Percentiles rank a stretch among this genome's conserved stretches.
Conservation (phyloP, 2,797 vertebrate genomes). For the Hydrophis major region DNA sequence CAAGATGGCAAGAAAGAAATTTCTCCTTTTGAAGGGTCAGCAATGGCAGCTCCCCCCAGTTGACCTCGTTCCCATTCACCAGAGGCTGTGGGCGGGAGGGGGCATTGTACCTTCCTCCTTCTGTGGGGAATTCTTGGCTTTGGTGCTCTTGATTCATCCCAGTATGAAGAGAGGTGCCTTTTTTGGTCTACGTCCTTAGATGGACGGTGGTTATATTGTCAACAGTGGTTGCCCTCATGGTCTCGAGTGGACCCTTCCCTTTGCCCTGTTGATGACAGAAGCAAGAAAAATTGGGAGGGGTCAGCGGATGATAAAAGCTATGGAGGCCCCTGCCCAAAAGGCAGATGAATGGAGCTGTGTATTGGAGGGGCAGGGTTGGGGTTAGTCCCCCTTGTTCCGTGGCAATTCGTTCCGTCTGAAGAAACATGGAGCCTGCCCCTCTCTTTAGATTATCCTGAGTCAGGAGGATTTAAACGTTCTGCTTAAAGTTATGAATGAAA, state of each 20-base stretch:
- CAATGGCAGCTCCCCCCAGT: neutral
- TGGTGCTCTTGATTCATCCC: neutral
- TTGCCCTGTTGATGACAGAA: neutral
- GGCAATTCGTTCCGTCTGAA: neutral
- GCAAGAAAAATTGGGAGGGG: neutral
- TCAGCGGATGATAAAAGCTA: too few species aligned
- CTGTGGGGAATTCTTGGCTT: neutral
- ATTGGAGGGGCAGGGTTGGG: neutral
- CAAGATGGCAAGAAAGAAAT: neutral
- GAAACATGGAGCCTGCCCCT: neutral
- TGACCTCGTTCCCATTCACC: neutral
- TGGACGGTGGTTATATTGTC: neutral
- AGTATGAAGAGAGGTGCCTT: neutral
- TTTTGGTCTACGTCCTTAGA: neutral
- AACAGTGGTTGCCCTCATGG: neutral
- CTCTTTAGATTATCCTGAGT: constrained; percentile 81
- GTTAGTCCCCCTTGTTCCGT: neutral
- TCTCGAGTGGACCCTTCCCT: neutral
- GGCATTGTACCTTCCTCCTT: too few species aligned
- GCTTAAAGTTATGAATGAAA: constrained; percentile 87
- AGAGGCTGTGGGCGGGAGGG: neutral
- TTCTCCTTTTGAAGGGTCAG: neutral
- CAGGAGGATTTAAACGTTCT: constrained; percentile 89
- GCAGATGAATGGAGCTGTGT: neutral
- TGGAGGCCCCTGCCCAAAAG: neutral